Percentiles rank a stretch among this genome's conserved stretches.
These are phyloP conservation scores for Ophion obscuratus DNA, from an alignment of 2,888 invertebrate species.

Conservation along the genomic window DNA sequence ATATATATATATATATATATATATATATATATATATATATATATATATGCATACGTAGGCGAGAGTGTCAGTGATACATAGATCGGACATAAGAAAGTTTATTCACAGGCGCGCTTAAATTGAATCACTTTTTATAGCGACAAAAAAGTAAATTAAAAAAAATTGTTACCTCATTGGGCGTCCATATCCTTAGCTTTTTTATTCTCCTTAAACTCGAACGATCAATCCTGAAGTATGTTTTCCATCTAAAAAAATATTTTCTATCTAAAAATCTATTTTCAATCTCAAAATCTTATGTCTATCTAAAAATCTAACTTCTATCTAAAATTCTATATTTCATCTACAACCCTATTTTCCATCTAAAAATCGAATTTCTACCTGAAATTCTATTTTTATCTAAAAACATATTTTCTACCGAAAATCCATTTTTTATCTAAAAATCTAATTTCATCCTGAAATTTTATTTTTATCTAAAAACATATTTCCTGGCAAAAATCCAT, in stretches of 20 bases:
- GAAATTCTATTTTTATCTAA: neutral
- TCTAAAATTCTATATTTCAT: neutral
- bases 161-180: neutral
- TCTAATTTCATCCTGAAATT: neutral
- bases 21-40: conserved; percentile 2
- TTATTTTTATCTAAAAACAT: neutral
- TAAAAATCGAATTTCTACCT: neutral
- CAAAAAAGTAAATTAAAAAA: neutral
- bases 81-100: neutral
- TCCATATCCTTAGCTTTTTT: neutral
- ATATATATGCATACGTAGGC: neutral
- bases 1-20: conserved; percentile 5
- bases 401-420: neutral
- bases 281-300: neutral
- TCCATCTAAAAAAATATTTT: neutral
- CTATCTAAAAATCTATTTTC: neutral
- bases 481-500: too few species aligned
- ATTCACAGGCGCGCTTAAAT: neutral
- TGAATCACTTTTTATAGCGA: neutral
- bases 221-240: neutral
- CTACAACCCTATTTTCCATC: neutral
- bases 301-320: neutral
- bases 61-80: neutral
- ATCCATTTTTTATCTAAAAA: neutral
- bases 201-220: neutral